These are phyloP conservation scores for Axea sp. DNA, from an alignment of 2,888 invertebrate genomes.

Conservation along the genomic window DNA sequence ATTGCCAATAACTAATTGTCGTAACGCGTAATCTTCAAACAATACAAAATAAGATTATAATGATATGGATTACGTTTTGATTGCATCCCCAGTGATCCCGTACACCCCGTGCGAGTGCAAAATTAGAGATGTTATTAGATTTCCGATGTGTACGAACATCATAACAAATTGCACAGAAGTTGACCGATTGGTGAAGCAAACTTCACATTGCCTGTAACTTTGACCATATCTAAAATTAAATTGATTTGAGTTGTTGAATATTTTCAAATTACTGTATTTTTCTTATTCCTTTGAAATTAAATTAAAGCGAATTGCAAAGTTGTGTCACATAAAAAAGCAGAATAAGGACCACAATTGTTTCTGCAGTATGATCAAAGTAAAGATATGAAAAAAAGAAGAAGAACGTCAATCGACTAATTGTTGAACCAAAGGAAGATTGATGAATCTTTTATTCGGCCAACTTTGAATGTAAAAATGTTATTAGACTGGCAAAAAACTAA, in stretches of 20 bases:
- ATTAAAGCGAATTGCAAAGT: no score
- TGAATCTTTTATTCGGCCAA: not conserved
- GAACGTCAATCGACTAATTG: no score
- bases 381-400: not conserved
- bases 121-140: constrained; percentile 31
- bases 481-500: constrained; percentile 13
- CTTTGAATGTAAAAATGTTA: constrained; percentile 15
- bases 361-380: not conserved
- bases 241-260: no score
- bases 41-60: constrained; percentile 38
- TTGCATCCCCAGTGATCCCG: constrained; percentile 5
- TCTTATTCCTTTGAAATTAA: no score
- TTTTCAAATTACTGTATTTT: no score
- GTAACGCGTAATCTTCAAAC: constrained; percentile 28
- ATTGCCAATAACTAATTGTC: constrained; percentile 30
- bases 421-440: constrained; percentile 1
- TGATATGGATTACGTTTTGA: constrained; percentile 28
- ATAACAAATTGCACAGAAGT: constrained; percentile 27
- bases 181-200: constrained; percentile 35
- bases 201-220: constrained; percentile 8
- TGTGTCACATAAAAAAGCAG: no score
- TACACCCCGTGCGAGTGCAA: not conserved
- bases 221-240: constrained; percentile 30
- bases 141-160: not conserved
- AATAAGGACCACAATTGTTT: not conserved